Evolutionary conservation across 2,888 invertebrate genomes (phyloP).

Genomic region (Poecilus cupreus): DNA sequence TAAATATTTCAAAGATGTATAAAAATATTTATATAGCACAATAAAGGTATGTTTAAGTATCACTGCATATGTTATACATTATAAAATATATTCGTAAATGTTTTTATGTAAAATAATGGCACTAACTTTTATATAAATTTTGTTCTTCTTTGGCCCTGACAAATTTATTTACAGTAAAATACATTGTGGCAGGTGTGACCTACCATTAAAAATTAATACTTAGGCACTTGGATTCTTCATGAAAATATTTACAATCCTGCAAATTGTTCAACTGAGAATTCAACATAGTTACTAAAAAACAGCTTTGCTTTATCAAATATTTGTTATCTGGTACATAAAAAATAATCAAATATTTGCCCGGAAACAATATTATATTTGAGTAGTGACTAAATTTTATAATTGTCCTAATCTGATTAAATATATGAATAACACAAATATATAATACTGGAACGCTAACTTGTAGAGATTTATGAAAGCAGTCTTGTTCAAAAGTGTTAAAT

Average conservation of each 20-base stretch:
- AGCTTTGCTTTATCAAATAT: not conserved
- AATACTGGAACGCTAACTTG: no score
- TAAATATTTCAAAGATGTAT: slow-evolving; percentile 60
- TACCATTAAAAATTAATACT: slow-evolving; percentile 1
- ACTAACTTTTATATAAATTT: slow-evolving; percentile 50
- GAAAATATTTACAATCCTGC: not conserved
- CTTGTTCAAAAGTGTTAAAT: no score
- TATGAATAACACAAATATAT: no score
- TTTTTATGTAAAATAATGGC: slow-evolving; percentile 53
- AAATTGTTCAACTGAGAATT: not conserved
- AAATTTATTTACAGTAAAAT: slow-evolving; percentile 39
- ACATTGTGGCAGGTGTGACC: not conserved
- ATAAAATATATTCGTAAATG: slow-evolving; percentile 48
- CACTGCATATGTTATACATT: slow-evolving; percentile 57
- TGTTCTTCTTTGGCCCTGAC: slow-evolving; percentile 57
- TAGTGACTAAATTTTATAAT: no score
- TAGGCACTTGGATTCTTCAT: slow-evolving; percentile 5
- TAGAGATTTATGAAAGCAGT: no score
- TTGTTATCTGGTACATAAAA: not conserved
- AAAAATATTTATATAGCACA: slow-evolving; percentile 62
- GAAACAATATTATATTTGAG: not conserved
- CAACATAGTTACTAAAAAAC: not conserved
- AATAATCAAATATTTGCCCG: not conserved
- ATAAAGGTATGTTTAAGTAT: slow-evolving; percentile 61
- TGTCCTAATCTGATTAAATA: no score